Evolutionary conservation across 2,113 vertebrate genomes (phyloP).

Genomic region (Ctenomys sociabilis): DNA sequence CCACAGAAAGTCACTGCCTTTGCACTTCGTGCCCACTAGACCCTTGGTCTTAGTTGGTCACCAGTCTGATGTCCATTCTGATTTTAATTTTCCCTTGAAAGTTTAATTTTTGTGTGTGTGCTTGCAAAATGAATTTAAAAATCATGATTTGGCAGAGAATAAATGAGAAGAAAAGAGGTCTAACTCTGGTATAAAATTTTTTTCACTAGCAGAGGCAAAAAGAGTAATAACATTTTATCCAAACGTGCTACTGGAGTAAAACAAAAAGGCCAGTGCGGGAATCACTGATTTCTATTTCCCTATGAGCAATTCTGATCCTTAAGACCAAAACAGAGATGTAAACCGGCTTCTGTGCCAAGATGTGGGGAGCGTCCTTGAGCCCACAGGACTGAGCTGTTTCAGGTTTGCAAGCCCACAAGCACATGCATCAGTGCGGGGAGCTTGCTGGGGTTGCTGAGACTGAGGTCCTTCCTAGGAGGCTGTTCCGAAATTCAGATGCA

Average conservation of each 20-base stretch:
- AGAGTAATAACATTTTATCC: background rate
- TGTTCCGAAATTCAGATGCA: conserved; percentile 22
- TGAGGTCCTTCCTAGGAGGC: background rate
- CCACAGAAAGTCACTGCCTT: background rate
- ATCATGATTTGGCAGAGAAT: conserved; percentile 23
- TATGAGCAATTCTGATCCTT: background rate
- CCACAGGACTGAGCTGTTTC: conserved; percentile 53
- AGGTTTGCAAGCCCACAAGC: conserved; percentile 71
- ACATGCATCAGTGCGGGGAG: conserved; percentile 17
- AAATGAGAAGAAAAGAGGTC: background rate
- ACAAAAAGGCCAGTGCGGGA: background rate
- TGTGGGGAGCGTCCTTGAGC: background rate
- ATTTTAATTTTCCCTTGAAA: conserved; percentile 28
- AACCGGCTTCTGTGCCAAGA: conserved; percentile 34
- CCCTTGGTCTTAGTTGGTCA: background rate
- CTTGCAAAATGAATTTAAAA: conserved; percentile 47
- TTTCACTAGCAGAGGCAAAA: background rate
- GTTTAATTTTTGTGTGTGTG: background rate
- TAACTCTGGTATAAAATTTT: background rate
- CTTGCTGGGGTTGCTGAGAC: conserved; percentile 54
- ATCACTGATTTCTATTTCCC: background rate
- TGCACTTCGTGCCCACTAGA: background rate
- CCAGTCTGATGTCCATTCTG: conserved; percentile 3
- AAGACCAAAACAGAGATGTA: conserved; percentile 31
- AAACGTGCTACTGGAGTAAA: conserved; percentile 18